Base-by-base conservation (phyloP, 2,888 invertebrate species). In the Biston stratarius region DNA sequence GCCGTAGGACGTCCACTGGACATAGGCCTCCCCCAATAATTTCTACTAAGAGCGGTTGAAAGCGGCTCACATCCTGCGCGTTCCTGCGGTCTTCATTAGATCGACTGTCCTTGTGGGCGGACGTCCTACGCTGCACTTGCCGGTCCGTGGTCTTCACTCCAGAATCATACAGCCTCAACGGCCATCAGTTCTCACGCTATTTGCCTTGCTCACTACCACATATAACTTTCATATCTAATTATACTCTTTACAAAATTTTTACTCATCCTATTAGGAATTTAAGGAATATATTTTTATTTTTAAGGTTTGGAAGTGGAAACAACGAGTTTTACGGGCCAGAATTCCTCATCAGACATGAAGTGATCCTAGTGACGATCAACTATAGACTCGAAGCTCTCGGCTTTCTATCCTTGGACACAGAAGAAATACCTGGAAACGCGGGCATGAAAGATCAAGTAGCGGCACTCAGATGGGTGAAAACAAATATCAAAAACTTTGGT, bases 371-470 rank as follows among this genome's bases (percentile, higher is more conserved):
- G 7, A 91, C 92, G 0, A 62, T 91, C 5, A 94, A 94, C 71
- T 94, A 92, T 66, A 85, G 94, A 70, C 76, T 93, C 2, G 89
- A 85, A 68, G 80, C 81, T 0, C 77, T 93, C 0, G 94, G 94
- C 1, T 94, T 90, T 49, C 84, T 94, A 0, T 84, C 83, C 6
- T 75, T 94, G 0, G 83, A 89, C n/a, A 88, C 86, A 0, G 77
- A 84, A 73, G 91, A 94, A 0, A 79, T 90, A 1, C 91, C 93
- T 0, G 94, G 94, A 0, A 94, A 94, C 45, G 92, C 90, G 14
- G 93, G 90, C 0, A 87, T 94, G 85, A 94, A 94, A 74, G 93
- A 94, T 66, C 93, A 93, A 82, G 91, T 92, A 0, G 83, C 85
- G 10, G 92, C 91, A 0, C 77, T 93, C 0, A 83, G 75, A 64